Evolutionary conservation across 2,888 invertebrate genomes (phyloP), one percentile per base, ranked within the genome.

Genomic region (Hecatera dysodea): DNA sequence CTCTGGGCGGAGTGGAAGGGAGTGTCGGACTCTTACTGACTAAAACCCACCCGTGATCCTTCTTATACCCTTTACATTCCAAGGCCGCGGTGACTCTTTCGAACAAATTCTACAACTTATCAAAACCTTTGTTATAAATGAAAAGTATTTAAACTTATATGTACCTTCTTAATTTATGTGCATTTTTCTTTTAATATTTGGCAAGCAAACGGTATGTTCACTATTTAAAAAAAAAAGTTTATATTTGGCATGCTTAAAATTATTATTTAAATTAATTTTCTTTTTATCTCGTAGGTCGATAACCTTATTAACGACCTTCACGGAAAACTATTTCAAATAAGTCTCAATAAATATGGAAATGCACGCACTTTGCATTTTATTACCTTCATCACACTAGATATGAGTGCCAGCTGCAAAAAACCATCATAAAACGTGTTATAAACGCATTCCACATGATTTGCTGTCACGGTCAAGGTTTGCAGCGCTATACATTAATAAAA

Each of bases 391-490:
- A 19, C 24, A 77, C 29, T 50, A 64, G 24, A 72, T 57, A 42
- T 55, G 50, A 53, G 44, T 50, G 52, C 27, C 79, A 52, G 66
- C 71, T 62, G 64, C 62, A 81, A 48, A 60, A 64, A 61, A 62
- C 53, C 19, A 60, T 72, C 55, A 48, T 59, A 65, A 61, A 42
- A 59, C 59, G 55, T 9, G 59, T 53, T 63, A 61, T 46, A 55
- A 53, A 80, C 63, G 53, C 66, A 81, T 81, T 81, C 67, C 60
- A 48, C 81, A 67, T 78, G 67, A 62, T 77, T 81, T 57, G 62
- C 65, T 75, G 78, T 79, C 85, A 86, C 64, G 82, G 82, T 68
- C 84, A 76, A 76, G 81, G 80, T 52, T 63, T n/a, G 7, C 22
- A 44, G 46, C 19, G n/a, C 12, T 56, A 50, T 66, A 73, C 52